These are phyloP conservation scores for Neosilurus hyrtlii DNA, from an alignment of 2,797 vertebrate genomes.

Conservation along the genomic window DNA sequence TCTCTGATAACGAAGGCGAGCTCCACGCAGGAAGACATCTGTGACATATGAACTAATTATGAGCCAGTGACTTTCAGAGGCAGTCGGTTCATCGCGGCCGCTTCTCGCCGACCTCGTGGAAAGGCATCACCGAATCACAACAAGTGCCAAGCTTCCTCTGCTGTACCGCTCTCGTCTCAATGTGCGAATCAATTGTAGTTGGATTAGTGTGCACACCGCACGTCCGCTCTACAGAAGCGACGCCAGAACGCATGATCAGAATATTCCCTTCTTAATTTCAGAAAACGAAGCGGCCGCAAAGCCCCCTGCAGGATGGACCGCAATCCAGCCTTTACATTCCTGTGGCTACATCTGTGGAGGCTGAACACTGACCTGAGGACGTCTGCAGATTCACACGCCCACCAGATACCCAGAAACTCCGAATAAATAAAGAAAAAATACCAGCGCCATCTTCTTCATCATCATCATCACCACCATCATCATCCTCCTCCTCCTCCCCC, in stretches of 20 bases:
- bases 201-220: constrained; percentile 1
- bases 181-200: neutral
- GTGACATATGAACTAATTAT: constrained; percentile 10
- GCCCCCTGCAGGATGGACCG: constrained; percentile 31
- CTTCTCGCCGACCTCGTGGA: constrained; percentile 24
- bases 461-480: neutral
- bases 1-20: constrained; percentile 1
- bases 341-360: neutral
- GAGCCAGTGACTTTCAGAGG: constrained; percentile 22
- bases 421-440: neutral
- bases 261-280: constrained; percentile 20
- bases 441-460: neutral
- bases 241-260: constrained; percentile 19
- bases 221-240: neutral
- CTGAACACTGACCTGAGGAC: constrained; percentile 4
- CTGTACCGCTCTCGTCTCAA: neutral
- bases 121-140: neutral
- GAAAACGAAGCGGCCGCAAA: constrained; percentile 1
- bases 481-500: too few relatives aligned
- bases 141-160: neutral
- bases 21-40: neutral
- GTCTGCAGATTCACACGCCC: neutral
- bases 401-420: too few relatives aligned
- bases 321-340: constrained; percentile 1
- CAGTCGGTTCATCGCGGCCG: neutral